Conservation (phyloP, 1,140 invertebrate species). For the Marisa cornuarietis region DNA sequence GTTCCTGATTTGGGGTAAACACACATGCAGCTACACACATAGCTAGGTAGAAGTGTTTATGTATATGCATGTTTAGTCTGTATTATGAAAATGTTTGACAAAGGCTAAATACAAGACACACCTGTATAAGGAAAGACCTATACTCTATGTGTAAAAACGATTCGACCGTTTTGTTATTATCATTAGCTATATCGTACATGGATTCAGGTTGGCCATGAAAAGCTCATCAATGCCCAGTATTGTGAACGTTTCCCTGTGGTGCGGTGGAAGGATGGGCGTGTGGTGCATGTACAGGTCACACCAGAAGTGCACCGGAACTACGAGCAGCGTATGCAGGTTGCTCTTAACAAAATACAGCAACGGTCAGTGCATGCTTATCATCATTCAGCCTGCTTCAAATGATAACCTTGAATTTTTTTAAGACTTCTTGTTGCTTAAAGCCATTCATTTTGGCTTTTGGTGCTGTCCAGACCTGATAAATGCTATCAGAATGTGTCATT, state of each 20-base stretch:
- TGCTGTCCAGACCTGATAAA: too few species aligned
- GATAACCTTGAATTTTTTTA: background rate
- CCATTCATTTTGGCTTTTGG: background rate
- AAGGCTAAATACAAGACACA: too few species aligned
- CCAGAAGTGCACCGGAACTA: conserved; percentile 62
- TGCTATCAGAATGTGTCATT: too few species aligned
- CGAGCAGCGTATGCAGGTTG: conserved; percentile 57
- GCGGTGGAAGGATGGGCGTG: conserved; percentile 62
- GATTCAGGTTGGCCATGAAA: conserved; percentile 45
- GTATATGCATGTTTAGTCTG: too few species aligned
- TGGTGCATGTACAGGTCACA: conserved; percentile 65
- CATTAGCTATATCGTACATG: background rate
- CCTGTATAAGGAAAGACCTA: too few species aligned
- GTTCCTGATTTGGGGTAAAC: too few species aligned
- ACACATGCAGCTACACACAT: too few species aligned
- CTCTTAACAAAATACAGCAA: conserved; percentile 50
- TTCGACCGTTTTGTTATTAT: too few species aligned
- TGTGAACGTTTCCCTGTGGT: conserved; percentile 66
- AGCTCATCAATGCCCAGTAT: conserved; percentile 64
- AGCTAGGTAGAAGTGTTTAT: too few species aligned
- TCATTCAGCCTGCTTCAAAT: background rate
- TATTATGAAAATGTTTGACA: too few species aligned
- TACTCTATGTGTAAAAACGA: too few species aligned
- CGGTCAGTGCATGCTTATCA: conserved; percentile 37
- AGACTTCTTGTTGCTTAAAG: background rate